Base-by-base conservation (phyloP, 2,797 vertebrate species). In the Pithecia hirsuta region DNA sequence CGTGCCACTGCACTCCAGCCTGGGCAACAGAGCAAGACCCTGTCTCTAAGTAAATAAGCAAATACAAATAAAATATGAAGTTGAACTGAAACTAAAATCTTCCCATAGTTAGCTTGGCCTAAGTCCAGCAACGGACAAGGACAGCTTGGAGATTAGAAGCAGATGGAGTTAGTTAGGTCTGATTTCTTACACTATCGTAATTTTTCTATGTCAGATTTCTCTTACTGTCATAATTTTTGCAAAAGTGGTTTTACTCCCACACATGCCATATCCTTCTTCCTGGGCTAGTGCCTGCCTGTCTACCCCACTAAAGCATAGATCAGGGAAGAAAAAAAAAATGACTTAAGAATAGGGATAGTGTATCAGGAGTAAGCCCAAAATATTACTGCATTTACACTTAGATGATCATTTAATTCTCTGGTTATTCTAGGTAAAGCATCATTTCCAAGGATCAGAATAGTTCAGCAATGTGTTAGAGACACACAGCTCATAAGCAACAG, bases 381-480 rank as follows among this genome's bases (percentile, higher is more conserved):
- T 78, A 20, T 26, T 26, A 30, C 24, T 5, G 2, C 28, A 4
- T 1, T 26, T n/a, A 28, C 50, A 14, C 30, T 24, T 57, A 13
- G 24, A 7, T 33, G 12, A 39, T 24, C 75, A 10, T 36, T 39
- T 19, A 48, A 11, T 48, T n/a, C 59, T 92, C 44, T 7, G 13
- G 1, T 11, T 3, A 8, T 57, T 74, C 84, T 41, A 39, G n/a
- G 9, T 3, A 5, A 28, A 41, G 10, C 39, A 1, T 39, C 1
- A 5, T 28, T 64, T 64, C 59, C 36, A 19, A 41, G 83, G 70
- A 30, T 83, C 72, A 59, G 78, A 57, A 33, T 28, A 5, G 33
- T 39, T 46, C 8, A 24, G 79, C 64, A 22, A 1, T 2, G 17
- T 26, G 22, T 57, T 78, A 55, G 20, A 36, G 57, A 2, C 72